Evolutionary conservation across 2,113 vertebrate species (phyloP).

Genomic region (Poeciliopsis prolifica): DNA sequence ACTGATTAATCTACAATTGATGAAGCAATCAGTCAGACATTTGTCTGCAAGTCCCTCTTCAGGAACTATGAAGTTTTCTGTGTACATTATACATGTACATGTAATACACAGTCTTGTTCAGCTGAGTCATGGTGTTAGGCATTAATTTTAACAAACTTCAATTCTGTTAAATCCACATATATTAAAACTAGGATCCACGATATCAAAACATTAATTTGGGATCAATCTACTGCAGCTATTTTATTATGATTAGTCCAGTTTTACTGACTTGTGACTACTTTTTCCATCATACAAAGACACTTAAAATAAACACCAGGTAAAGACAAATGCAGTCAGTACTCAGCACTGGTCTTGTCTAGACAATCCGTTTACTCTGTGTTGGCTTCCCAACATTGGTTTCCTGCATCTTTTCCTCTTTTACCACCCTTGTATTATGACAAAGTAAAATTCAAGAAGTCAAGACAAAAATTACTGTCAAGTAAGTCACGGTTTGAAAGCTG

Average conservation of each 20-base stretch:
- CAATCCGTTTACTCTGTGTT: not conserved
- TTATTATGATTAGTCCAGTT: not conserved
- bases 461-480: not conserved
- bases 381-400: not conserved
- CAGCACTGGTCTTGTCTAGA: not conserved
- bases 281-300: not conserved
- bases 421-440: not conserved
- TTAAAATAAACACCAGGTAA: not conserved
- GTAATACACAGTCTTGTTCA: not conserved
- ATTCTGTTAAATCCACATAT: not conserved
- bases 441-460: not conserved
- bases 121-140: not conserved
- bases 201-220: not conserved
- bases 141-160: not conserved
- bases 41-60: not conserved
- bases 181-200: not conserved
- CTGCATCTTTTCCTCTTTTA: not conserved
- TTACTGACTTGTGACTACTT: not conserved
- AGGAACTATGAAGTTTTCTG: not conserved
- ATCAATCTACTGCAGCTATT: not conserved
- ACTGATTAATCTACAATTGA: not conserved
- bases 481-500: not conserved
- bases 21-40: not conserved
- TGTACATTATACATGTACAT: not conserved
- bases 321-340: not conserved